Percentiles rank a stretch among this genome's conserved stretches.
These are phyloP conservation scores for Drosophila carrolli DNA, from an alignment of 1,140 invertebrate genomes.

Conservation along the genomic window DNA sequence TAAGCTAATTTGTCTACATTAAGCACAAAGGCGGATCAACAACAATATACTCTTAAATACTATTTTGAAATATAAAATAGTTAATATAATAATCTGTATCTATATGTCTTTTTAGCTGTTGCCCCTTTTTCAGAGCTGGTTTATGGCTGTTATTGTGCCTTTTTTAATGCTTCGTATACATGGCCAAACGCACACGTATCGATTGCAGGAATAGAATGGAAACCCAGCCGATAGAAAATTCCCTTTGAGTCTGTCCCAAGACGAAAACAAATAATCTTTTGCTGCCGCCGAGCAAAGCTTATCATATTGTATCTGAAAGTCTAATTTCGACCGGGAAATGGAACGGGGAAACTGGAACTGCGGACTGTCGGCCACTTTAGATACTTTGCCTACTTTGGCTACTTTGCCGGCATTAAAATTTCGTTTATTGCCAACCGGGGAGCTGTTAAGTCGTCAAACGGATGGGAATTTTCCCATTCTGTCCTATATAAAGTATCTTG, in stretches of 20 bases:
- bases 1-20: no score
- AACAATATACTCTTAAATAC: no score
- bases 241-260: constrained; percentile 40
- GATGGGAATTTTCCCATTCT: constrained; percentile 9
- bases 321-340: constrained; percentile 40
- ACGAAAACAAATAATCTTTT: constrained; percentile 51
- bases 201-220: constrained; percentile 25
- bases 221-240: constrained; percentile 39
- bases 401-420: constrained; percentile 57
- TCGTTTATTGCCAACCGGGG: constrained; percentile 64
- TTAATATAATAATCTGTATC: no score
- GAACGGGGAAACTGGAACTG: constrained; percentile 27
- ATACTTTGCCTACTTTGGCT: constrained; percentile 57
- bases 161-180: constrained; percentile 35
- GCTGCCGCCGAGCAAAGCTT: constrained; percentile 37
- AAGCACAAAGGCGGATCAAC: no score
- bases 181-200: constrained; percentile 19
- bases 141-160: constrained; percentile 39
- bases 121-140: constrained; percentile 2
- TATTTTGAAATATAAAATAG: no score
- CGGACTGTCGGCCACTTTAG: constrained; percentile 44
- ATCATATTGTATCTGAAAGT: constrained; percentile 61
- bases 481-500: constrained; percentile 24
- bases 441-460: constrained; percentile 59
- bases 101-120: not conserved